Percentiles rank a stretch among this genome's conserved stretches.
phyloP scores from a whole-genome alignment of 2,113 vertebrate species.

The Spheniscus mendiculus region DNA sequence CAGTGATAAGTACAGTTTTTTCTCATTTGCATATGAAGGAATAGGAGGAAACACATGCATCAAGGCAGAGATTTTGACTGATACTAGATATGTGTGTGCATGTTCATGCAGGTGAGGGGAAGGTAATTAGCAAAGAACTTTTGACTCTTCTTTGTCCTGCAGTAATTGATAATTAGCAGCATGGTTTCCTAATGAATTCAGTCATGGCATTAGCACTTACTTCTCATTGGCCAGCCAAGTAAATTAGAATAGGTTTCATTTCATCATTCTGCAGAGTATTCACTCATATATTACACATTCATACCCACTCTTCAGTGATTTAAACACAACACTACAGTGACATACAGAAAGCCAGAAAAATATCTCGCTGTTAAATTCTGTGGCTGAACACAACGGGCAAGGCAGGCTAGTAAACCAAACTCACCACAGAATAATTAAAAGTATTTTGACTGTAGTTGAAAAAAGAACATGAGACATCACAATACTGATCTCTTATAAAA shows the following conservation, averaged over 20 bases:
- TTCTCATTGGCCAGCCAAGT: background rate
- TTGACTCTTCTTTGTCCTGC: background rate
- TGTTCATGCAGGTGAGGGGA: fast-evolving
- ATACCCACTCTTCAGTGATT: background rate
- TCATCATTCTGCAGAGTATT: background rate
- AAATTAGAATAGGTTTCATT: background rate
- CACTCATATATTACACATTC: background rate
- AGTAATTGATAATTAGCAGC: background rate
- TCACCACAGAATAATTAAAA: background rate
- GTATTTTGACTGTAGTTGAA: background rate
- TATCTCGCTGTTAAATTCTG: background rate
- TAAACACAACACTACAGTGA: background rate
- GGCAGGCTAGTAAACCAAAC: background rate
- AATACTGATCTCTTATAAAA: background rate
- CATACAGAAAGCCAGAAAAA: background rate
- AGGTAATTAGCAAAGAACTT: background rate
- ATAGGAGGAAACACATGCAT: background rate
- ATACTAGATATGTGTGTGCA: background rate
- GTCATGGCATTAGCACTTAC: background rate
- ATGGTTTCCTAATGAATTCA: background rate
- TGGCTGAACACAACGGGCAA: background rate
- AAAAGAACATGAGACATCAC: background rate
- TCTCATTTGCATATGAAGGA: background rate
- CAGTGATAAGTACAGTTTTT: background rate
- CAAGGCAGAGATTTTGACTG: background rate